Conservation (phyloP, 2,888 invertebrate species). For the Amiota minor region DNA sequence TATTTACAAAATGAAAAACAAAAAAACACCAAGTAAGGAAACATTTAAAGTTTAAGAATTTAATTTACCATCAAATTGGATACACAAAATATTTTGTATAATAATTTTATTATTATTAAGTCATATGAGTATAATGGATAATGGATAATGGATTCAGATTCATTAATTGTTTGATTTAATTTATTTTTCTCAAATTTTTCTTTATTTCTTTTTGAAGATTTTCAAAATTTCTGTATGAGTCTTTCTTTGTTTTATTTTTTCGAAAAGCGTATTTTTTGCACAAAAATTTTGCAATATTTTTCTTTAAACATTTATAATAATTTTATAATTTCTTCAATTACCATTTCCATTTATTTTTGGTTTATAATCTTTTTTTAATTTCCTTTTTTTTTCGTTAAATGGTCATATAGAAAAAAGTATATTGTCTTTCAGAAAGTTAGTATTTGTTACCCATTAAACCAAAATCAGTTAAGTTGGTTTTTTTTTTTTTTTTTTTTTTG, state of each 20-base stretch:
- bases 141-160: too few relatives aligned
- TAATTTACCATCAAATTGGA: too few relatives aligned
- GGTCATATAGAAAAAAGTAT: background rate
- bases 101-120: too few relatives aligned
- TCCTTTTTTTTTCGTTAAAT: background rate
- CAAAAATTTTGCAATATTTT: conserved; percentile 12
- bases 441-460: background rate
- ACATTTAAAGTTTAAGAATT: too few relatives aligned
- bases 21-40: conserved; percentile 19
- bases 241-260: too few relatives aligned
- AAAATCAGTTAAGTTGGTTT: too few relatives aligned
- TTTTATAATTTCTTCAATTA: background rate
- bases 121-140: too few relatives aligned
- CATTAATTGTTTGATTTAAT: background rate
- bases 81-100: too few relatives aligned
- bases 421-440: background rate
- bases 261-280: too few relatives aligned
- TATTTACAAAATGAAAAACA: background rate
- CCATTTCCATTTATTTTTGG: conserved; percentile 19
- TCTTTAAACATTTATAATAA: conserved; percentile 18
- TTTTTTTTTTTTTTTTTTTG: background rate
- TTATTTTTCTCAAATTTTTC: too few relatives aligned
- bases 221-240: conserved; percentile 38
- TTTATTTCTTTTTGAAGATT: conserved; percentile 36
- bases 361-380: conserved; percentile 9